Conservation (phyloP, 2,797 vertebrate genomes). For the Vultur gryphus region DNA sequence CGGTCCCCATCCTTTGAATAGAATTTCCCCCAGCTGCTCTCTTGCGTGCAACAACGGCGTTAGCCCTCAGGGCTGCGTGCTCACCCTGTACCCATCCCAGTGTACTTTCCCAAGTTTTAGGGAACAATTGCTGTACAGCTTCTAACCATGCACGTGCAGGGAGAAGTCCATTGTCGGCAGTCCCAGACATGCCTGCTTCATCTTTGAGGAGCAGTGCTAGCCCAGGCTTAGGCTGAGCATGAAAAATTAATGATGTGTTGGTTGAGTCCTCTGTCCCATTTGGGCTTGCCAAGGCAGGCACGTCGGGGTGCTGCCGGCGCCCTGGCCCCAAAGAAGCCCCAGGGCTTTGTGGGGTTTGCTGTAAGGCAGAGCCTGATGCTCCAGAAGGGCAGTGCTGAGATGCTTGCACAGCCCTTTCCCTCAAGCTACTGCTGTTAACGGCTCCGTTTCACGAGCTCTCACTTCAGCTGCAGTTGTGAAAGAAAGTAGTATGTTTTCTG, state of each 20-base stretch:
- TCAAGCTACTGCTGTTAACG: background rate
- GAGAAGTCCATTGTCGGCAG: background rate
- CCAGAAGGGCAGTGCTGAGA: background rate
- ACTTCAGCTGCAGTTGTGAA: background rate
- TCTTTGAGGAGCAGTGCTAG: background rate
- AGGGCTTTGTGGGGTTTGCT: background rate
- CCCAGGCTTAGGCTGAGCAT: background rate
- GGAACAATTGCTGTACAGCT: background rate
- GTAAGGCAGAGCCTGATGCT: background rate
- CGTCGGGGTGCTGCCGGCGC: background rate
- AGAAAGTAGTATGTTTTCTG: background rate
- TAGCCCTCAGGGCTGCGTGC: background rate
- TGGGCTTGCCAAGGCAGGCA: background rate
- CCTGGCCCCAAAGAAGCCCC: background rate
- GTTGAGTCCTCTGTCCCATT: background rate
- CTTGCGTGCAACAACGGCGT: rapidly evolving
- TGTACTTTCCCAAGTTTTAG: background rate
- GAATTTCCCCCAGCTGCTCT: background rate
- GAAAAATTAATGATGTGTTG: rapidly evolving
- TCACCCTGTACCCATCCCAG: background rate
- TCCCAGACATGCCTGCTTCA: background rate
- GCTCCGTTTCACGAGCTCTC: background rate
- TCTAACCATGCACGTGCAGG: background rate
- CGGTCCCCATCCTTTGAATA: background rate
- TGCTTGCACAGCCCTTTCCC: background rate